Base-by-base conservation (phyloP, 2,888 invertebrate genomes). In the Ophion obscuratus region DNA sequence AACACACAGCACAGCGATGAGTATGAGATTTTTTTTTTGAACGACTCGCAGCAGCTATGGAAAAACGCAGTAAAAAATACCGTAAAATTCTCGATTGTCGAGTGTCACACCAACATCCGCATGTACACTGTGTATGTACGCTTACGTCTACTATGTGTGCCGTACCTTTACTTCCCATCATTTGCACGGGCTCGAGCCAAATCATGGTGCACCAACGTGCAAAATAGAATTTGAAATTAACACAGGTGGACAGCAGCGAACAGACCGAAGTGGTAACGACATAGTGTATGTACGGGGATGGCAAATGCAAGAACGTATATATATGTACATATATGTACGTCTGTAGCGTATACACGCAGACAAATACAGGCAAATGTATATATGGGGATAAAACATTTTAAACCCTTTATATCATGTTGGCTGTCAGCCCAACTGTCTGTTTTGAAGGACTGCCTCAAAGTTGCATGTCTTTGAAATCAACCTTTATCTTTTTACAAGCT, bases 151-250 rank as follows among this genome's bases (percentile, higher is more conserved):
- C 53, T 17, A 17, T 31, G 36, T 10, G 10, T 9, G 14, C 14
- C 31, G 44, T 10, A 62, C 31, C 20, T 17, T n/a, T n/a, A n/a
- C n/a, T n/a, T 64, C 44, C 17, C 14, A 24, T 40, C 20, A 68
- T 24, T 47, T 53, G 67, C 14, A 17, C 17, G 17, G 47, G 70
- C 77, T 74, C 70, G 85, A 79, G 85, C 75, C 79, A 79, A 59
- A 70, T 77, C 64, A 78, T 66, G 81, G 74, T 44, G 62, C 81
- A 78, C 68, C 82, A 85, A 81, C 74, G 78, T 82, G 85, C 75
- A 82, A 85, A 85, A 81, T 81, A 67, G 75, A 85, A 82, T 85
- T 81, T 75, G 70, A 74, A 81, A 85, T 85, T 85, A 85, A 85
- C 81, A 67, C 77, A 47, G 31, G 36, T 61, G 81, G 53, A 36